Evolutionary conservation across 1,140 invertebrate species (phyloP), one percentile per base, ranked within the genome.

Genomic region (Drosophila rhopaloa): DNA sequence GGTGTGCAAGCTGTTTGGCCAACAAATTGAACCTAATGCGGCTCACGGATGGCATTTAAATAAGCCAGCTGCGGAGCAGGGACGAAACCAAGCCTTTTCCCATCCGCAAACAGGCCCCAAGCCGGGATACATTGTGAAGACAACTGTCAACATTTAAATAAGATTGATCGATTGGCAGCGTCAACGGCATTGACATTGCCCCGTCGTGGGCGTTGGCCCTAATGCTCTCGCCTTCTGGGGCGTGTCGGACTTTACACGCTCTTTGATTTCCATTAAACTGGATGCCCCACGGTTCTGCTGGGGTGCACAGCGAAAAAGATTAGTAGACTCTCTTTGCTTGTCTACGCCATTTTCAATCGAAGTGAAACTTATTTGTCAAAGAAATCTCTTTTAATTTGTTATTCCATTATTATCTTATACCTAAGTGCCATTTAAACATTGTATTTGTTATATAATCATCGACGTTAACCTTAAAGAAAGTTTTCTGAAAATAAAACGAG

Each of bases 61-160:
- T 61, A 89, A 81, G 71, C 71, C 71, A 56, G 41, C 46, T 43
- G n/a, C 54, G 50, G 46, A 43, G 29, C 32, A 24, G 37, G 19
- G 19, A 24, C 24, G 24, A 24, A 5, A 5, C 37, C 46, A 78
- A 78, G 75, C 81, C 82, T 88, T 88, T 82, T 61, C 79, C 44
- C 40, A 59, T 61, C 16, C 62, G 76, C 58, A 68, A 68, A 58
- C 76, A 53, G 79, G 70, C 55, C 62, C 32, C 78, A 79, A 67
- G 74, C 57, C 66, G 60, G 73, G 77, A 78, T 65, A 78, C 84
- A 78, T 62, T 75, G 77, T 66, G 84, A 84, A 75, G 80, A 89
- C 80, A 89, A 89, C 84, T 89, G 84, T 89, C 84, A 84, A 68
- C 82, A 90, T 90, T 90, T 90, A 90, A 90, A 90, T 76, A 81